Evolutionary conservation across 2,113 vertebrate genomes (phyloP).

Genomic region (Chlorodrepanis virens): DNA sequence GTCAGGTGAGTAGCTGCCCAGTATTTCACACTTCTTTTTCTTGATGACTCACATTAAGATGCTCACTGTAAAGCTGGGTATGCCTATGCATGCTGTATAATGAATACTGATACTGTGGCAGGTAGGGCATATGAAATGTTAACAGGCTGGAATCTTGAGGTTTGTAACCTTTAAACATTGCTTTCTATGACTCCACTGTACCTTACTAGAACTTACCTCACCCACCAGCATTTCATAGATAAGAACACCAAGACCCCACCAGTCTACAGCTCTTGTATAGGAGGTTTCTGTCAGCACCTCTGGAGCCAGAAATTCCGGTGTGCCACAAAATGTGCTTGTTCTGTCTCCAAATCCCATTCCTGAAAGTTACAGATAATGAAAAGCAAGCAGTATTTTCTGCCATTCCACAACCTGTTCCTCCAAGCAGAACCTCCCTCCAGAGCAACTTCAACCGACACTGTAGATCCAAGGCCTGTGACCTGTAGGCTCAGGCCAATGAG

Average conservation of each 20-base stretch:
- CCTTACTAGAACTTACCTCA: slow-evolving; percentile 81
- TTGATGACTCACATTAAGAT: not conserved
- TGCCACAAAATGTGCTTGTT: slow-evolving; percentile 98
- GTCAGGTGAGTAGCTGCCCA: not conserved
- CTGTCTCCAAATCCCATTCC: slow-evolving; percentile 98
- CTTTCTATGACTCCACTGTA: not conserved
- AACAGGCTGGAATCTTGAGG: not conserved
- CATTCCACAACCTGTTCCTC: not conserved
- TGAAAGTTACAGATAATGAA: slow-evolving; percentile 62
- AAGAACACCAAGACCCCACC: slow-evolving; percentile 98
- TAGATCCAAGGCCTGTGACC: not conserved
- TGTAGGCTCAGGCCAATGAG: not conserved
- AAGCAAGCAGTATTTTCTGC: not conserved
- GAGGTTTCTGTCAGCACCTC: slow-evolving; percentile 98
- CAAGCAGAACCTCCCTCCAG: not conserved
- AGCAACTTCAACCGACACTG: not conserved
- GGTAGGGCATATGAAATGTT: not conserved
- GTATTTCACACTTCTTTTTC: not conserved
- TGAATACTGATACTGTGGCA: too few relatives aligned
- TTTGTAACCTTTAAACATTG: not conserved
- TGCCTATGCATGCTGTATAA: too few relatives aligned
- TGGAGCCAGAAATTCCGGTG: slow-evolving; percentile 96
- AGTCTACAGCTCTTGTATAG: slow-evolving; percentile 96
- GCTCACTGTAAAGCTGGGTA: not conserved
- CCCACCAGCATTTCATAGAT: slow-evolving; percentile 99